These are phyloP conservation scores for Vicugna pacos DNA, from an alignment of 2,113 vertebrate species.

Conservation along the genomic window DNA sequence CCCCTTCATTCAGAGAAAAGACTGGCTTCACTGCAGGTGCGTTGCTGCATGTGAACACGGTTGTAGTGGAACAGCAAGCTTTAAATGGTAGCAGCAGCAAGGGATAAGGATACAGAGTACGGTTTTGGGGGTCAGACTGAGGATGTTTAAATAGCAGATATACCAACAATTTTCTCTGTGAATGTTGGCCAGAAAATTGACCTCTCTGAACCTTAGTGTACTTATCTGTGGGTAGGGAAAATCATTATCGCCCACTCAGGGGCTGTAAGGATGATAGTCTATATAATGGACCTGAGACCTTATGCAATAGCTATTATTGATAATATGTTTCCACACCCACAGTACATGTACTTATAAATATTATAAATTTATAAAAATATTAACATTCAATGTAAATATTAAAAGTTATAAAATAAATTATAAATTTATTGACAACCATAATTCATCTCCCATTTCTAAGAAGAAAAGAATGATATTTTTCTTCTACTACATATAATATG, in stretches of 20 bases:
- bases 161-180: not conserved
- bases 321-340: not conserved
- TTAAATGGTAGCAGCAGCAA: not conserved
- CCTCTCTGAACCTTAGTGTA: not conserved
- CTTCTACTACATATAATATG: not conserved
- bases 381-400: not conserved
- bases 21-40: not conserved
- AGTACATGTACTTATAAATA: not conserved
- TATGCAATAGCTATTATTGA: not conserved
- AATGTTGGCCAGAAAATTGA: slow-evolving; percentile 27
- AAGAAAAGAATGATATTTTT: not conserved
- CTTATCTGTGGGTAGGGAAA: not conserved
- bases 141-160: not conserved
- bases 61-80: not conserved
- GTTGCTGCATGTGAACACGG: not conserved
- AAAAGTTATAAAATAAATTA: not conserved
- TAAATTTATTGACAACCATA: not conserved
- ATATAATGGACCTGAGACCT: not conserved
- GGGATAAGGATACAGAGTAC: not conserved
- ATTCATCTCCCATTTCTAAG: not conserved
- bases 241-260: not conserved
- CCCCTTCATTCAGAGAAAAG: not conserved
- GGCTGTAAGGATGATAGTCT: not conserved
- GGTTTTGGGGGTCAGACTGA: not conserved
- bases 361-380: not conserved